Base-by-base conservation (phyloP, 1,140 invertebrate genomes). In the Zaprionus camerounensis region DNA sequence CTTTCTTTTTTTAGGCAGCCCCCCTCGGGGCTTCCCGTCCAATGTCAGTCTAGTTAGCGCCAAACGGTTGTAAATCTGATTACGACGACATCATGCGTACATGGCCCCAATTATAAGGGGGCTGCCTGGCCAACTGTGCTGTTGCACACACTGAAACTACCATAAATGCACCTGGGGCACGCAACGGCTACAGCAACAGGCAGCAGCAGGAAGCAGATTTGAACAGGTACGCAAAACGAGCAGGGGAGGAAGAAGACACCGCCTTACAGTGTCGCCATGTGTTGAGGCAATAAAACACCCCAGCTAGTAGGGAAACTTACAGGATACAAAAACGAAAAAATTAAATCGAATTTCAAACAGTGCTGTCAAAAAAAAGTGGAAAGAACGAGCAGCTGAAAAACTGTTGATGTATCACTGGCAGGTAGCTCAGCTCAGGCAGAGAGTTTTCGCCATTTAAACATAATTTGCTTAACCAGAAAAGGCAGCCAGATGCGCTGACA, bases 371-470 rank as follows among this genome's bases (percentile, higher is more conserved):
- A 56, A 34, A 59, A 31, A 24, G 49, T 9, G 15, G 6, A 51
- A 49, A 77, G 74, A 36, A 28, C 26, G 6, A 61, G 70, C 78
- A 24, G 63, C 69, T 61, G 72, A 83, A 71, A 87, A 86, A 82
- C 80, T 86, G 80, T 80, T 83, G 79, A 87, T 82, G 78, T 76
- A 87, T 82, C 58, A 75, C 72, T 65, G 59, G n/a, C 41, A 65
- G 58, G 56, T 41, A 74, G 38, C 22, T 49, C 41, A 46, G 41
- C n/a, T 28, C 36, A 24, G 15, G 9, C 26, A 22, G 9, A 55
- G 49, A 81, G 68, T 85, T 90, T 81, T 62, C 84, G 84, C 85
- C 78, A 84, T 84, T 90, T 81, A 87, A 79, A 78, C 84, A 90
- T 79, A 84, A 84, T 81, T 90, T 90, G 61, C 70, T 80, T 80